phyloP scores from a whole-genome alignment of 2,888 invertebrate genomes.

The Meliscaeva auricollis region DNA sequence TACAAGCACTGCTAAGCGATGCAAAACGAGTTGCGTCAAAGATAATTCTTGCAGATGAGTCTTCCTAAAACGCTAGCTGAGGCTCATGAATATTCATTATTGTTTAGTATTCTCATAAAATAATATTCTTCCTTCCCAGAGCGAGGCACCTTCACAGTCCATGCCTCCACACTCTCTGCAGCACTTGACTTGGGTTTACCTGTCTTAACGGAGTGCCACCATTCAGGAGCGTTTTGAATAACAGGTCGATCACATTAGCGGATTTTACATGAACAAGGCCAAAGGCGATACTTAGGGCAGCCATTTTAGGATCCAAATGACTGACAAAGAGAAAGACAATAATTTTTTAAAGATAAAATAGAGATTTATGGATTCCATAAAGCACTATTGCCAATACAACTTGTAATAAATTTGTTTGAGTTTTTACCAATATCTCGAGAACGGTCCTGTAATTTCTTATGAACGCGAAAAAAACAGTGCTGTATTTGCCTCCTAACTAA shows the following conservation, averaged over 20 bases:
- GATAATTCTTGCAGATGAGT: slow-evolving; percentile 75
- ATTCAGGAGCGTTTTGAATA: slow-evolving; percentile 56
- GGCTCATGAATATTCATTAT: slow-evolving; percentile 74
- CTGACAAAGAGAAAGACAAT: too few relatives aligned
- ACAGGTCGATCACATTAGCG: slow-evolving; percentile 50
- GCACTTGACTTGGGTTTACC: slow-evolving; percentile 37
- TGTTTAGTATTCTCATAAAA: slow-evolving; percentile 75
- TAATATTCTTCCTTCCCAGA: slow-evolving; percentile 55
- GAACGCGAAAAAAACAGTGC: too few relatives aligned
- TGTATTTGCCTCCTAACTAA: too few relatives aligned
- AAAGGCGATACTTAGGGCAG: too few relatives aligned
- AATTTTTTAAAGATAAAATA: too few relatives aligned
- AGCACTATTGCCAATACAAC: too few relatives aligned
- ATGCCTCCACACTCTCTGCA: not conserved
- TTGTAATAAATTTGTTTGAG: too few relatives aligned
- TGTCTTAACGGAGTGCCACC: slow-evolving; percentile 48
- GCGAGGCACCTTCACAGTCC: not conserved
- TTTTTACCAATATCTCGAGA: too few relatives aligned
- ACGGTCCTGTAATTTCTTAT: too few relatives aligned
- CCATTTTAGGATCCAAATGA: too few relatives aligned
- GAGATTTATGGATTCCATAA: too few relatives aligned
- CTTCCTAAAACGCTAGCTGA: slow-evolving; percentile 72
- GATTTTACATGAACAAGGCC: not conserved
- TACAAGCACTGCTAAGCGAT: slow-evolving; percentile 61
- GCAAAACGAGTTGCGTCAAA: slow-evolving; percentile 74